Percentiles rank a stretch among this genome's conserved stretches.
These are phyloP conservation scores for Cuculus canorus DNA, from an alignment of 2,797 vertebrate genomes.

Conservation along the genomic window DNA sequence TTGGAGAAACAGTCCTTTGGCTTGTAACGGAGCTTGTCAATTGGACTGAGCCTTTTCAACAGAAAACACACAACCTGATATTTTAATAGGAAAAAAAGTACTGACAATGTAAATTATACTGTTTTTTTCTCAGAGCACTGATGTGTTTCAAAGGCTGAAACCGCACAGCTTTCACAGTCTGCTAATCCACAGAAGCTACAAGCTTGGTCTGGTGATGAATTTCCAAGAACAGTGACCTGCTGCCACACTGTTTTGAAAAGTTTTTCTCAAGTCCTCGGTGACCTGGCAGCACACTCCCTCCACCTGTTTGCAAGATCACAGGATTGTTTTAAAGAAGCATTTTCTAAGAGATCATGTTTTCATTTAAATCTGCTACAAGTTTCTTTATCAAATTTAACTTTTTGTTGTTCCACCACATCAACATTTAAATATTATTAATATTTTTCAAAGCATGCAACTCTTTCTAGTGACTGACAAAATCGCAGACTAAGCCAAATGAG, in stretches of 20 bases:
- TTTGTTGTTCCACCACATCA: neutral
- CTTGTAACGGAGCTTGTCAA: neutral
- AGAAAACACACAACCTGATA: neutral
- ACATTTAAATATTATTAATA: neutral
- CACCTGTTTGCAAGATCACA: neutral
- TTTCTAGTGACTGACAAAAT: neutral
- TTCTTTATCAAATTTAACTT: neutral
- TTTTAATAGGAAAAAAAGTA: neutral
- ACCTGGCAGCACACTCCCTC: neutral
- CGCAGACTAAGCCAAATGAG: neutral
- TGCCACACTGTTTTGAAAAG: neutral
- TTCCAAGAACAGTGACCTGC: neutral
- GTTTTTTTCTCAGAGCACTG: neutral
- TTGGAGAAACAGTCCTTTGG: neutral
- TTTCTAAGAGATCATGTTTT: neutral
- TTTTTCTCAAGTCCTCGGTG: neutral
- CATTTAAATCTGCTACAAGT: neutral
- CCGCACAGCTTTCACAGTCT: neutral
- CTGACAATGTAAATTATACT: neutral
- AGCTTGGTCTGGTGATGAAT: neutral
- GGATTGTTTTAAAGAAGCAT: neutral
- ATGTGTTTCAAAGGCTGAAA: neutral
- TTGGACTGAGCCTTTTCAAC: neutral
- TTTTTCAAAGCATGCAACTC: neutral
- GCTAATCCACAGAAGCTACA: neutral